Evolutionary conservation across 1,140 invertebrate genomes (phyloP).

Genomic region (Sweltsa coloradensis): DNA sequence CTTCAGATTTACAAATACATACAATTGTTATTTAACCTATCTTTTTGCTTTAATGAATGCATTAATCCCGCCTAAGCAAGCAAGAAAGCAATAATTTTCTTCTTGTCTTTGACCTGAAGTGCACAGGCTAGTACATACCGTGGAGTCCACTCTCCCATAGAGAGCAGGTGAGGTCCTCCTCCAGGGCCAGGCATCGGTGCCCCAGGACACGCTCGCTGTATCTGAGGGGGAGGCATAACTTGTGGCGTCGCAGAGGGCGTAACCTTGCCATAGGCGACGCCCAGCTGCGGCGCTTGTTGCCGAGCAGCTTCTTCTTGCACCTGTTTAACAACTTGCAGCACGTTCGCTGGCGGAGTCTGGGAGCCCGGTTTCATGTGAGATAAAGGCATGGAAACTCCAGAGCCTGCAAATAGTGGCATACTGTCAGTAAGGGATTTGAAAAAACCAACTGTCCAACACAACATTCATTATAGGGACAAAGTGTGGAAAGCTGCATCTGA

Average conservation of each 20-base stretch:
- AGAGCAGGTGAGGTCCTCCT: slow-evolving; percentile 36
- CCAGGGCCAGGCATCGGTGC: slow-evolving; percentile 18
- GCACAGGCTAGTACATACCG: slow-evolving; percentile 26
- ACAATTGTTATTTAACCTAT: too few relatives aligned
- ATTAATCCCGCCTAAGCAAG: too few relatives aligned
- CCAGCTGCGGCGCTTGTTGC: slow-evolving; percentile 60
- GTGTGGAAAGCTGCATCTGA: too few relatives aligned
- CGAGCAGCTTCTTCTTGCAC: slow-evolving; percentile 85
- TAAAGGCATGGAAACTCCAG: too few relatives aligned
- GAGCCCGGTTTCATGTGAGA: slow-evolving; percentile 58
- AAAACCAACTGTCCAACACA: too few relatives aligned
- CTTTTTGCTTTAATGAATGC: too few relatives aligned
- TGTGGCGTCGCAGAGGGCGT: slow-evolving; percentile 39
- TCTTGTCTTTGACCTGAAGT: too few relatives aligned
- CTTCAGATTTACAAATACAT: too few relatives aligned
- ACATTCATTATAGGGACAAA: too few relatives aligned
- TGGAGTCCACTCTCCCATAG: slow-evolving; percentile 54
- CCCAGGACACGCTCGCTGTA: slow-evolving; percentile 38
- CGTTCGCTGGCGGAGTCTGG: slow-evolving; percentile 66
- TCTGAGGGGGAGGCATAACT: slow-evolving; percentile 54
- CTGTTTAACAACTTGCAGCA: slow-evolving; percentile 77
- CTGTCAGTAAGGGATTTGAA: too few relatives aligned
- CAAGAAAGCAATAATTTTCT: too few relatives aligned
- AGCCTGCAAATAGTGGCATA: too few relatives aligned
- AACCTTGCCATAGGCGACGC: slow-evolving; percentile 50